Base-by-base conservation (phyloP, 2,888 invertebrate genomes). In the Chaetogeoica ovagalla region DNA sequence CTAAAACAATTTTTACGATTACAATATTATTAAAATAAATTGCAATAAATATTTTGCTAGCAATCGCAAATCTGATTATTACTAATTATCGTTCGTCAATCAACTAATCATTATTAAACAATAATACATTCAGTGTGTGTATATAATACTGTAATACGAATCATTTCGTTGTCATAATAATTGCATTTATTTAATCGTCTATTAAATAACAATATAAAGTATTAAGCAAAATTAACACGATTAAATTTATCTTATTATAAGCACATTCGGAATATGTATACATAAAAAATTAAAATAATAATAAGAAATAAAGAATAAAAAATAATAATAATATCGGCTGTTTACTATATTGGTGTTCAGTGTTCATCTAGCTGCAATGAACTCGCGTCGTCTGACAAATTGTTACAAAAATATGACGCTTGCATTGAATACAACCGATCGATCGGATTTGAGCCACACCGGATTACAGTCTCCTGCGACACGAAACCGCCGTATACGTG, bases 391-490 rank as follows among this genome's bases (percentile, higher is more conserved):
- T 79, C 77, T 19, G 77, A 39, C 62, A 79, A 63, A 62, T 90
- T 90, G 48, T 88, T 89, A 83, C 90, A 89, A 86, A 90, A 90
- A 84, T 90, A 90, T 19, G 90, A 90, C 84, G 88, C 90, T 84
- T 90, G 90, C 90, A 90, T 90, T 81, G 90, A 90, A 84, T 90
- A 90, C 21, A 90, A 85, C 63, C 90, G 87, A 86, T 90, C 90
- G 82, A 90, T 90, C 15, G 90, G 90, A 85, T 90, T 90, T 23
- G 77, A 79, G 19, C 77, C 77, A 23, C 77, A 79, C 52, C 77
- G 77, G 15, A 79, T 79, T 19, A 79, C 70, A 2, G 77, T 79
- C 55, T 79, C 77, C 52, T 79, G 77, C 2, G 77, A 79, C 13
- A 79, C 70, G n/a, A 79, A 79, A 19, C 77, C 77, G 23, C 77